Evolutionary conservation across 2,888 invertebrate genomes (phyloP).

Genomic region (Coleophora flavipennella): DNA sequence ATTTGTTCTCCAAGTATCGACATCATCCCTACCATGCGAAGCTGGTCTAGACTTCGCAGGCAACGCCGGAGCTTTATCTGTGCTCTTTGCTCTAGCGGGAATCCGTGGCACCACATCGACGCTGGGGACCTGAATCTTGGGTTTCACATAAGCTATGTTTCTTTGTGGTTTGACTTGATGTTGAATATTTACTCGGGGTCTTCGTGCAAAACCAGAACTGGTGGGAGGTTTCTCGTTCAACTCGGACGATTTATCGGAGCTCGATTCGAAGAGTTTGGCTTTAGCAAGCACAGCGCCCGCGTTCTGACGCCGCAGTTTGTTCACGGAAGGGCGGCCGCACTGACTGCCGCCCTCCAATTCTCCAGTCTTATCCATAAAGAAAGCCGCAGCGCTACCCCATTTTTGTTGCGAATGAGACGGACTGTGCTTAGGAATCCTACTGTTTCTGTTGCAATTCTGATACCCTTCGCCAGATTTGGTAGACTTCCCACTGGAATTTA

Average conservation of each 20-base stretch:
- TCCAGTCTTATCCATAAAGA: constrained; percentile 66
- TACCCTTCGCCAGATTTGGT: constrained; percentile 33
- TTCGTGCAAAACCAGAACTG: constrained; percentile 53
- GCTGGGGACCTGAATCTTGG: constrained; percentile 29
- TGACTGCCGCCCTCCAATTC: constrained; percentile 53
- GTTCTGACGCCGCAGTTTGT: constrained; percentile 80
- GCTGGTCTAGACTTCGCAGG: constrained; percentile 22
- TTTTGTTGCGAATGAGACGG: constrained; percentile 43
- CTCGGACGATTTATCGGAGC: constrained; percentile 64
- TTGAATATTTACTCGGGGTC: constrained; percentile 46
- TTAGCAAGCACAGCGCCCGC: constrained; percentile 87
- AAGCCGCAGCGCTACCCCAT: constrained; percentile 71
- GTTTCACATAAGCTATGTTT: constrained; percentile 35
- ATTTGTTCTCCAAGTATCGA: constrained; percentile 32
- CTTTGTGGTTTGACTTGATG: constrained; percentile 36
- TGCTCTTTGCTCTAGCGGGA: constrained; percentile 22
- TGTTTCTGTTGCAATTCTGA: constrained; percentile 27
- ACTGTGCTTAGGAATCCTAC: constrained; percentile 31
- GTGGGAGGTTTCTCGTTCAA: constrained; percentile 33
- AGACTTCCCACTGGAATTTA: constrained; percentile 36
- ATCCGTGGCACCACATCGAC: constrained; percentile 25
- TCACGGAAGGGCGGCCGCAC: constrained; percentile 80
- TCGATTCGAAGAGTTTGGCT: constrained; percentile 80
- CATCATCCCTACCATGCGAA: constrained; percentile 31
- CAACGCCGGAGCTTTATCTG: constrained; percentile 18